Evolutionary conservation across 2,888 invertebrate species (phyloP), one percentile per base, ranked within the genome.

Genomic region (Celastrina argiolus): DNA sequence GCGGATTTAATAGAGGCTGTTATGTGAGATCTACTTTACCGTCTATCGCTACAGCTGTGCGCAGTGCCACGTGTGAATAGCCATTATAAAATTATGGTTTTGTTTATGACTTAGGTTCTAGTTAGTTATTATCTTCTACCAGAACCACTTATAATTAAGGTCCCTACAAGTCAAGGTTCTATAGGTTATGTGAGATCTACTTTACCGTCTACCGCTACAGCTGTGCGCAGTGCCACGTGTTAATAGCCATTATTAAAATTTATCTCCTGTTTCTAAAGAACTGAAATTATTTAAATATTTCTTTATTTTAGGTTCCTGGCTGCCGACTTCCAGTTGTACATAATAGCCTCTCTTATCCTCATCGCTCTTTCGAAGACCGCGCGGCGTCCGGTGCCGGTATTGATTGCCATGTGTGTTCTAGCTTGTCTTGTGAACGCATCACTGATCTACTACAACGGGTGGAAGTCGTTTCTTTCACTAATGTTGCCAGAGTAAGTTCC

Each of bases 311-410:
- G 85, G 85, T 85, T 80, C 71, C 70, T 86, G 1, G 82, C 86
- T 5, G 83, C 80, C 31, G 85, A 86, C 70, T 81, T 81, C 79
- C 86, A 86, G 74, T 75, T 86, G 61, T 80, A 83, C 74, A 12
- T 79, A 1, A 64, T 82, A 18, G 73, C 75, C 0, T 67, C 77
- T 0, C 28, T 77, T 10, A 71, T 85, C 64, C 73, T 76, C 2
- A 74, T 81, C 56, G n/a, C 69, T 45, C 70, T 85, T 69, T 74
- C 72, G 16, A 70, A 73, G 3, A 42, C 71, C 45, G 75, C 73
- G 1, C 75, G 69, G 31, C 56, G 63, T 14, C 81, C 78, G 0
- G 59, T 77, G 39, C 71, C 67, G 39, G 28, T 78, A 14, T 72
- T 84, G 2, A 64, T 63, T 0, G 74, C 39, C 0, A 68, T 83